A percentile compares a stretch with the other conserved stretches of the same genome.
phyloP scores from a whole-genome alignment of 2,113 vertebrate species.

The Progne subis region DNA sequence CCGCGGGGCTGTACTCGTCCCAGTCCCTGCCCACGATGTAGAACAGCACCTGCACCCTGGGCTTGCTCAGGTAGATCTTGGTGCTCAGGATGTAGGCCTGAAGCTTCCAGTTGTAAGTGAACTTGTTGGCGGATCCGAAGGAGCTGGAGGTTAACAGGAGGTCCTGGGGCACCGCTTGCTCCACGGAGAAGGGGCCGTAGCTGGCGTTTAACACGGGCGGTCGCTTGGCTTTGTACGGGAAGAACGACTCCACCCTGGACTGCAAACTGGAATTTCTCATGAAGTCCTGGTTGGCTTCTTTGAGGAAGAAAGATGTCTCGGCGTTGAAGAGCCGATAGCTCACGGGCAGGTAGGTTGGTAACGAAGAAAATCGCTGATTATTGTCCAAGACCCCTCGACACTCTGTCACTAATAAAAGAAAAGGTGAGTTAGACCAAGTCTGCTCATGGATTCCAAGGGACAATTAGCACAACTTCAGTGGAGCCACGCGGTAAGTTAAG shows the following conservation, averaged over 20 bases:
- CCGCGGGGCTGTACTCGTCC: constrained; percentile 69
- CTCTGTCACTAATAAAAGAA: constrained; percentile 79
- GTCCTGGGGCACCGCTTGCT: constrained; percentile 83
- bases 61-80: constrained; percentile 80
- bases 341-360: constrained; percentile 91
- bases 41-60: constrained; percentile 87
- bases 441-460: not conserved
- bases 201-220: constrained; percentile 84
- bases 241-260: constrained; percentile 86
- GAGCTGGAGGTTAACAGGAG: constrained; percentile 74
- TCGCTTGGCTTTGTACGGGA: constrained; percentile 83
- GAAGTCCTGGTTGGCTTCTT: constrained; percentile 85
- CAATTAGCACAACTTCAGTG: not conserved
- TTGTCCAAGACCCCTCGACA: constrained; percentile 80
- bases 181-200: constrained; percentile 86
- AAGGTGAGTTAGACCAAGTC: not conserved
- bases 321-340: constrained; percentile 83
- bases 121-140: constrained; percentile 76
- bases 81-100: constrained; percentile 84
- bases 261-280: constrained; percentile 90
- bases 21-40: constrained; percentile 86
- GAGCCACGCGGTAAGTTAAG: not conserved
- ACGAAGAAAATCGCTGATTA: constrained; percentile 82
- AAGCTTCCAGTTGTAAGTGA: constrained; percentile 89
- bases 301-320: constrained; percentile 88